Percentiles rank a stretch among this genome's conserved stretches.
phyloP scores from a whole-genome alignment of 2,113 vertebrate species.

The Lampris megalopsis region DNA sequence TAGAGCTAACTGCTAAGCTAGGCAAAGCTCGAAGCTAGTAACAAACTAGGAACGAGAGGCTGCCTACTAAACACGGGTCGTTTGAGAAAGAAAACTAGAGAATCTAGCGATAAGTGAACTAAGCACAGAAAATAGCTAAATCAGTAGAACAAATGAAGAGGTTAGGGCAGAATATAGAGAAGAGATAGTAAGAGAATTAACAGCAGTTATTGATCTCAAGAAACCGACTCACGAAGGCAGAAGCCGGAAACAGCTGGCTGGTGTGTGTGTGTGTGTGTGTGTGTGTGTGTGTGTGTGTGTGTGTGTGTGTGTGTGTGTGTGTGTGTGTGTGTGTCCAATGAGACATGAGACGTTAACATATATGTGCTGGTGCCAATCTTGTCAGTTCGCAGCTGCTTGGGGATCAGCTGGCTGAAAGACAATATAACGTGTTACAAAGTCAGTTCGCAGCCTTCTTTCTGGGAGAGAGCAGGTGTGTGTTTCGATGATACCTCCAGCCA shows the following conservation, averaged over 20 bases:
- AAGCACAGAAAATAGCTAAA: too few relatives aligned
- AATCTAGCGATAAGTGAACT: too few relatives aligned
- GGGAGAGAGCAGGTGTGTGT: slow-evolving; percentile 66
- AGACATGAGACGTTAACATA: slow-evolving; percentile 12
- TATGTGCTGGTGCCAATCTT: slow-evolving; percentile 52
- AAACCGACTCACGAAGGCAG: neutral
- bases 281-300: slow-evolving; percentile 9
- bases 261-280: neutral
- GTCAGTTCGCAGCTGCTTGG: slow-evolving; percentile 33
- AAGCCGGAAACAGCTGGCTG: neutral
- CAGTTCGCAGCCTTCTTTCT: slow-evolving; percentile 58
- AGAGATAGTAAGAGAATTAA: too few relatives aligned
- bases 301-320: slow-evolving; percentile 14
- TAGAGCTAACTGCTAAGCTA: too few relatives aligned
- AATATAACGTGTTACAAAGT: slow-evolving; percentile 44
- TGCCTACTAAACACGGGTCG: too few relatives aligned
- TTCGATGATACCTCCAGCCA: slow-evolving; percentile 53
- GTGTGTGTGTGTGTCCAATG: neutral
- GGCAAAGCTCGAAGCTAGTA: too few relatives aligned
- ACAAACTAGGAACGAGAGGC: too few relatives aligned
- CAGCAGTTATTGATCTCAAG: too few relatives aligned
- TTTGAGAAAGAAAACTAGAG: too few relatives aligned
- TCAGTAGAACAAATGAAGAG: too few relatives aligned
- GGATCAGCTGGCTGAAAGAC: slow-evolving; percentile 63
- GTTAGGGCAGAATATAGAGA: too few relatives aligned